Percentiles rank a stretch among this genome's conserved stretches.
phyloP scores from a whole-genome alignment of 2,113 vertebrate genomes.

The Ardeotis arabs region DNA sequence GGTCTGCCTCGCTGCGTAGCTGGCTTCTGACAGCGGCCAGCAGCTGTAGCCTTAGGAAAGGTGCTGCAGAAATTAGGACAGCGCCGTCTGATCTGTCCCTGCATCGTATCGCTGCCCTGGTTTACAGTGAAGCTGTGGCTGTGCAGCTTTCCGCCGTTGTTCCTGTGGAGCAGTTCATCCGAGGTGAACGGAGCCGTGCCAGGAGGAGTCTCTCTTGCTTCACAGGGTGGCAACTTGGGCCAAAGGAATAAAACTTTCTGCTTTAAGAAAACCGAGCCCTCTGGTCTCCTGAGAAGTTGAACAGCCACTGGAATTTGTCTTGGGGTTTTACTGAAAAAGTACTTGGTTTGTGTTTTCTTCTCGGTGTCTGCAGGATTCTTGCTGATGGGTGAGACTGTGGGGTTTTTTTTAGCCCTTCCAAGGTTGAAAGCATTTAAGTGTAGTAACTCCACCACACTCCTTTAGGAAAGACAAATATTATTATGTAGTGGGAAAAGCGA shows the following conservation, averaged over 20 bases:
- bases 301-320: not conserved
- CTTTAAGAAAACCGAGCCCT: not conserved
- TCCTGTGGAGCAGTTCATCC: not conserved
- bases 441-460: not conserved
- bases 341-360: not conserved
- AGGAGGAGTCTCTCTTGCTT: not conserved
- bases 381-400: not conserved
- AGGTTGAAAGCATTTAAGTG: not conserved
- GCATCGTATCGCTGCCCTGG: not conserved
- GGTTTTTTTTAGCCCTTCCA: not conserved
- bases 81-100: not conserved
- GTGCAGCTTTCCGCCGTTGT: not conserved
- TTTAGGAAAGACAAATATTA: constrained; percentile 7
- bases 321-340: not conserved
- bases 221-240: not conserved
- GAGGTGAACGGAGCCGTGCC: not conserved
- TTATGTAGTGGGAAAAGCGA: not conserved
- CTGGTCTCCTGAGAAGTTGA: not conserved
- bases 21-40: not conserved
- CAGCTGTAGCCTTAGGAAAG: not conserved
- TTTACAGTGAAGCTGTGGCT: not conserved
- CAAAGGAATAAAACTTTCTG: not conserved
- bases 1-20: not conserved
- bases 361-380: not conserved
- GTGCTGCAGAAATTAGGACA: not conserved